Percentiles rank a stretch among this genome's conserved stretches.
phyloP scores from a whole-genome alignment of 2,888 invertebrate genomes.

The Pyrgus malvae region DNA sequence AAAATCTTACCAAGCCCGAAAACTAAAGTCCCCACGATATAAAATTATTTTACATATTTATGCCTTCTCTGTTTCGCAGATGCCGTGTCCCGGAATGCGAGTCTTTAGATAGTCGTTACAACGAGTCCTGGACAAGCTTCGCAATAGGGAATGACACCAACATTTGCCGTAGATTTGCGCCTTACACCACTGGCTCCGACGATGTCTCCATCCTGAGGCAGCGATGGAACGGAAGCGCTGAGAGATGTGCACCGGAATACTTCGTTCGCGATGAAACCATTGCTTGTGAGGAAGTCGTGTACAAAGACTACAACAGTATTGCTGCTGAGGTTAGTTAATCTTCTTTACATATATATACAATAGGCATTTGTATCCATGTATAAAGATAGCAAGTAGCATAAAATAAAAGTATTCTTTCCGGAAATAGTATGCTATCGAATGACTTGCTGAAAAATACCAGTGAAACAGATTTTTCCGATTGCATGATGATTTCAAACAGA shows the following conservation, averaged over 20 bases:
- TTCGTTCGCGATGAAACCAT: constrained; percentile 56
- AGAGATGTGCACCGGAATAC: constrained; percentile 56
- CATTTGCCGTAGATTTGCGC: constrained; percentile 57
- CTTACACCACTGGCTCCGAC: constrained; percentile 20
- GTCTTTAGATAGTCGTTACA: constrained; percentile 41
- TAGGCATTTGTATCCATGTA: no score
- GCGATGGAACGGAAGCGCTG: constrained; percentile 20
- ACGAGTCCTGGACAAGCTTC: constrained; percentile 75
- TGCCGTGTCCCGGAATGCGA: constrained; percentile 68
- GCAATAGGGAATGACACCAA: constrained; percentile 57
- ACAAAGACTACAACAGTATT: constrained; percentile 83
- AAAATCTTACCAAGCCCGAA: no score
- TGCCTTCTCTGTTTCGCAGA: constrained; percentile 48
- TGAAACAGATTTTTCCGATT: background rate
- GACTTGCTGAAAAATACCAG: no score
- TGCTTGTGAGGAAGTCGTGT: constrained; percentile 80
- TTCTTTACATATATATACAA: background rate
- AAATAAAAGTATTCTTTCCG: no score
- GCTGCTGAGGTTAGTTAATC: constrained; percentile 80
- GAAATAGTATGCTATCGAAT: no score
- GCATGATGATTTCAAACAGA: background rate
- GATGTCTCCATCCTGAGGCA: constrained; percentile 3
- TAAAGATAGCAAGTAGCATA: no score
- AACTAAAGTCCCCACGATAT: no score
- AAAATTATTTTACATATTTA: no score